Evolutionary conservation across 2,797 vertebrate genomes (phyloP).

Genomic region (Sardinella longiceps): DNA sequence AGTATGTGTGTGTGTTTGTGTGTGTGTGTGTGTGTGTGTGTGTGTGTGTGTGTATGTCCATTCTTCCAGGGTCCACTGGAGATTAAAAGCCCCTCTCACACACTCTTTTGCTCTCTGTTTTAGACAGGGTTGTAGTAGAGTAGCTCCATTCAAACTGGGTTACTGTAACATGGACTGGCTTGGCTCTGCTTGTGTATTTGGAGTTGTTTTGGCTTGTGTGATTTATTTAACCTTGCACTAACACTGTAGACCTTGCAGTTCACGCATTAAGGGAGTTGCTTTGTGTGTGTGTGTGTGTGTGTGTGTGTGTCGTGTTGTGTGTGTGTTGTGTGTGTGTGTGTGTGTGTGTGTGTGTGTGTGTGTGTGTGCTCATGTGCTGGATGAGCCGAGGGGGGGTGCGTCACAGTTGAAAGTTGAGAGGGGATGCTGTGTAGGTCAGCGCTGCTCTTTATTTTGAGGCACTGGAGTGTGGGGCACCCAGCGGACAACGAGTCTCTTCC

Average conservation of each 20-base stretch:
- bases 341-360: too few species aligned
- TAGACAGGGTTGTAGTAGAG: background rate
- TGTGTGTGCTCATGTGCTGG: background rate
- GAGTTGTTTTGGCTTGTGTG: too few species aligned
- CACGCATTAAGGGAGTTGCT: background rate
- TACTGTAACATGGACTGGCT: background rate
- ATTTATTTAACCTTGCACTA: background rate
- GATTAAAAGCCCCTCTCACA: background rate
- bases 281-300: background rate
- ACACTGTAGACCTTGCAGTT: background rate
- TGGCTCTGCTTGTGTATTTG: too few species aligned
- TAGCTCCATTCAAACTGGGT: background rate
- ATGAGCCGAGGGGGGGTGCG: slow-evolving; percentile 35
- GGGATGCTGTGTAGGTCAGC: slow-evolving; percentile 49
- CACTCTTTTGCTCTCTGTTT: background rate
- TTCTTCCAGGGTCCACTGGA: background rate
- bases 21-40: too few species aligned
- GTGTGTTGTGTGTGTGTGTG: background rate
- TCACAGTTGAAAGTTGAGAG: slow-evolving; percentile 58
- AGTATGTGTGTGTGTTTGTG: background rate
- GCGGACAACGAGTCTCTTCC: slow-evolving; percentile 43
- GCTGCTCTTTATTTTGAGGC: slow-evolving; percentile 57
- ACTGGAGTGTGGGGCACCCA: slow-evolving; percentile 52
- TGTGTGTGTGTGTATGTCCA: background rate
- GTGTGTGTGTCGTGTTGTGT: background rate